These are phyloP conservation scores for Carollia perspicillata DNA, from an alignment of 2,113 vertebrate species.

Conservation along the genomic window DNA sequence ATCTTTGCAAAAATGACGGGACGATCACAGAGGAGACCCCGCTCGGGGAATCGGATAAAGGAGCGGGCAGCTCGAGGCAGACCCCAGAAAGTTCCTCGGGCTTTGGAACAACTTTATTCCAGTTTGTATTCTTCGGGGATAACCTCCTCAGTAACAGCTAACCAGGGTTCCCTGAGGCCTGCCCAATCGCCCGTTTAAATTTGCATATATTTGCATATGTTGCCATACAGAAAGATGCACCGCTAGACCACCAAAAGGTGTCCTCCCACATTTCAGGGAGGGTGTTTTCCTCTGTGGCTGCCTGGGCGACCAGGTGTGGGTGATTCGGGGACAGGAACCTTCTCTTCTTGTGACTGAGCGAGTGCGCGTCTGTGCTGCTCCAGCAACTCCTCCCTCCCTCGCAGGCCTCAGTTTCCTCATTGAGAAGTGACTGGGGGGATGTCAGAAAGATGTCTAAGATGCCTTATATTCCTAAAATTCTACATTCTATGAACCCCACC, in stretches of 20 bases:
- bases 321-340: fast-evolving
- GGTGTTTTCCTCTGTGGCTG: background rate
- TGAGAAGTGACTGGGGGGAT: background rate
- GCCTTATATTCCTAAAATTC: background rate
- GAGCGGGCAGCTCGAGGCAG: constrained; percentile 14
- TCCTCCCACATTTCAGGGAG: constrained; percentile 49
- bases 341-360: background rate
- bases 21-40: background rate
- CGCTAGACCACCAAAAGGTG: background rate
- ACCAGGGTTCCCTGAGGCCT: constrained; percentile 63
- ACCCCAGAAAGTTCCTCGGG: constrained; percentile 46
- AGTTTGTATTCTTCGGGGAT: constrained; percentile 68
- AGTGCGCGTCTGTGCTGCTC: background rate
- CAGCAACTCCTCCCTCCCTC: background rate
- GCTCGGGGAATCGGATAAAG: constrained; percentile 42
- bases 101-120: constrained; percentile 56
- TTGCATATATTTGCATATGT: constrained; percentile 67
- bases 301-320: background rate
- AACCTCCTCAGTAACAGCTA: constrained; percentile 63
- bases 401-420: background rate
- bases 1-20: background rate
- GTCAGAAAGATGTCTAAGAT: background rate
- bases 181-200: constrained; percentile 72
- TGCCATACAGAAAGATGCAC: constrained; percentile 32
- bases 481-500: background rate